A percentile compares a stretch with the other conserved stretches of the same genome.
These are phyloP conservation scores for Bombus impatiens DNA, from an alignment of 1,140 invertebrate genomes.

Conservation along the genomic window DNA sequence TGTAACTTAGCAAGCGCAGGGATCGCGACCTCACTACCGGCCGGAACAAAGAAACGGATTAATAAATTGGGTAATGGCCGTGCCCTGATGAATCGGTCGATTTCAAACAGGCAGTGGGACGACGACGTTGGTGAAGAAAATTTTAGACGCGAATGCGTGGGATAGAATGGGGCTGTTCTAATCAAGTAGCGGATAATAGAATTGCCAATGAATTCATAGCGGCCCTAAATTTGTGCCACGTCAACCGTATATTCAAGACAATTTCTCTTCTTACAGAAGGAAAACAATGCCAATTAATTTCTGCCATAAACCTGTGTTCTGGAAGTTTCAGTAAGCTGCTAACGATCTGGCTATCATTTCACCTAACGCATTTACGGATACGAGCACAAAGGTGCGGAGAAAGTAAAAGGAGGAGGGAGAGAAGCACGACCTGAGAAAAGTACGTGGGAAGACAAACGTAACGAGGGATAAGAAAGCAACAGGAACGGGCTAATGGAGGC, in stretches of 20 bases:
- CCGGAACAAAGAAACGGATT: slow-evolving; percentile 52
- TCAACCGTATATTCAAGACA: too few species aligned
- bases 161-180: not conserved
- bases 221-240: too few species aligned
- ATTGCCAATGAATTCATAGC: not conserved
- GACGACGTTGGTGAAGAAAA: not conserved
- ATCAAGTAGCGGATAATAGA: not conserved
- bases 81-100: slow-evolving; percentile 39
- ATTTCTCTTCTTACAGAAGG: too few species aligned
- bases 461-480: not conserved
- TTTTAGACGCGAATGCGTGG: not conserved
- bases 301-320: too few species aligned
- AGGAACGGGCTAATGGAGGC: not conserved
- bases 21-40: slow-evolving; percentile 40
- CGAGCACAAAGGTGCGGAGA: not conserved
- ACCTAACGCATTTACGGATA: not conserved
- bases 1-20: not conserved
- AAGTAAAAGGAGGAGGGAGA: too few species aligned
- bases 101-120: slow-evolving; percentile 48
- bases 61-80: slow-evolving; percentile 64
- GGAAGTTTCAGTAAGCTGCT: not conserved
- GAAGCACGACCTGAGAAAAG: not conserved
- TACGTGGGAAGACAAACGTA: not conserved
- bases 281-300: too few species aligned
- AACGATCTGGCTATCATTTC: not conserved